Evolutionary conservation across 2,797 vertebrate species (phyloP).

Genomic region (Oophaga sylvatica): DNA sequence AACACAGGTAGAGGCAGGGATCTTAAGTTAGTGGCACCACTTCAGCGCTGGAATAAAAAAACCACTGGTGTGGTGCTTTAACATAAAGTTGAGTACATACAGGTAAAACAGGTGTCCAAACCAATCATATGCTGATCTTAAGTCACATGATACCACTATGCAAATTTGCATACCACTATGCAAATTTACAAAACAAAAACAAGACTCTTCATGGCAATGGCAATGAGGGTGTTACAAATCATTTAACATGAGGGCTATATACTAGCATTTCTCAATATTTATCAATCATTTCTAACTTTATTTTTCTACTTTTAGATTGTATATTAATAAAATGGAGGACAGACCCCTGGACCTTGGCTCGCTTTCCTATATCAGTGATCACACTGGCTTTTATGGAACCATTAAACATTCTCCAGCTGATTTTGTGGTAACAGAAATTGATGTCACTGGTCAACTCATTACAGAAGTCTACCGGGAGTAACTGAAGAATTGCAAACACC

Average conservation of each 20-base stretch:
- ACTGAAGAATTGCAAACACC: background rate
- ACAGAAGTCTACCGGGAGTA: constrained; percentile 50
- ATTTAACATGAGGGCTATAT: background rate
- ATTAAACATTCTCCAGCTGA: constrained; percentile 85
- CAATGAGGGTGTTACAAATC: background rate
- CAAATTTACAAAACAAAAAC: too few relatives aligned
- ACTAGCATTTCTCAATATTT: background rate
- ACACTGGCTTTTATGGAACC: constrained; percentile 84
- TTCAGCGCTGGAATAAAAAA: too few relatives aligned
- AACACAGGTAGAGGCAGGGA: too few relatives aligned
- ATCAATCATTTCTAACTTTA: background rate
- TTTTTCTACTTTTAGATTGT: constrained; percentile 45
- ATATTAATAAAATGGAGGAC: constrained; percentile 54
- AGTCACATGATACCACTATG: too few relatives aligned
- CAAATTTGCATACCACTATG: too few relatives aligned
- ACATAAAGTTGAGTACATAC: too few relatives aligned
- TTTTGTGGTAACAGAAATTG: constrained; percentile 89
- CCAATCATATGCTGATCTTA: too few relatives aligned
- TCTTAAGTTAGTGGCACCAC: too few relatives aligned
- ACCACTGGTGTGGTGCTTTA: too few relatives aligned
- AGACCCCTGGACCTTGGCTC: constrained; percentile 46
- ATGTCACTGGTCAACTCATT: constrained; percentile 70
- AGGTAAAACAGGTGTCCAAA: too few relatives aligned
- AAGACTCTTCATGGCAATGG: background rate
- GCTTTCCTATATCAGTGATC: constrained; percentile 72